These are phyloP conservation scores for Aurelia aurita DNA, from an alignment of 30 jellyfish, hydroid and myxozoan genomes.

Conservation along the genomic window DNA sequence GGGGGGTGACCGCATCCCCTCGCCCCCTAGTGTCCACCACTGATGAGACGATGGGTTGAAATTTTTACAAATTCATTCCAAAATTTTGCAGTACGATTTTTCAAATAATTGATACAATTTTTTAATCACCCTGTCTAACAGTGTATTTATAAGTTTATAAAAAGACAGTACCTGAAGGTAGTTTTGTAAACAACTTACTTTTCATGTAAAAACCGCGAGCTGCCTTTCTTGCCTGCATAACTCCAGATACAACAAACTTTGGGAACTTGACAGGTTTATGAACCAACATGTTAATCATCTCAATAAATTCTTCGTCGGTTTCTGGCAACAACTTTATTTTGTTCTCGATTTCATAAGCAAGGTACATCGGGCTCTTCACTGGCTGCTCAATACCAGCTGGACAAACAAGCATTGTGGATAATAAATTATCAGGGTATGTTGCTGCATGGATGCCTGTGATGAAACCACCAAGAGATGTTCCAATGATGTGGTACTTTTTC, in stretches of 20 bases:
- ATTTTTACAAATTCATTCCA: no score
- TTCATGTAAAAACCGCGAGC: slow-evolving; percentile 48
- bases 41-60: no score
- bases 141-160: no score
- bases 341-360: slow-evolving; percentile 28
- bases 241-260: slow-evolving; percentile 59
- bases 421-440: slow-evolving; percentile 45
- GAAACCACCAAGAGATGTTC: slow-evolving; percentile 82
- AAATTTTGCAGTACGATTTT: no score
- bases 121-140: no score
- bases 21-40: no score
- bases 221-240: slow-evolving; percentile 69
- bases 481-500: slow-evolving; percentile 73
- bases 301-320: slow-evolving; percentile 51
- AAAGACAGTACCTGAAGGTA: no score
- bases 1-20: no score
- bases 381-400: slow-evolving; percentile 80
- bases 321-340: slow-evolving; percentile 64
- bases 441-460: slow-evolving; percentile 81
- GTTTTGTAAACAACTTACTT: slow-evolving; percentile 21
- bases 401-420: slow-evolving; percentile 60
- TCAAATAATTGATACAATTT: no score
- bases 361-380: slow-evolving; percentile 37
- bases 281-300: slow-evolving; percentile 61
- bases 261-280: slow-evolving; percentile 73